A percentile compares a stretch with the other conserved stretches of the same genome.
Conservation (phyloP, 2,888 invertebrate genomes). For the Drosophila robusta region DNA sequence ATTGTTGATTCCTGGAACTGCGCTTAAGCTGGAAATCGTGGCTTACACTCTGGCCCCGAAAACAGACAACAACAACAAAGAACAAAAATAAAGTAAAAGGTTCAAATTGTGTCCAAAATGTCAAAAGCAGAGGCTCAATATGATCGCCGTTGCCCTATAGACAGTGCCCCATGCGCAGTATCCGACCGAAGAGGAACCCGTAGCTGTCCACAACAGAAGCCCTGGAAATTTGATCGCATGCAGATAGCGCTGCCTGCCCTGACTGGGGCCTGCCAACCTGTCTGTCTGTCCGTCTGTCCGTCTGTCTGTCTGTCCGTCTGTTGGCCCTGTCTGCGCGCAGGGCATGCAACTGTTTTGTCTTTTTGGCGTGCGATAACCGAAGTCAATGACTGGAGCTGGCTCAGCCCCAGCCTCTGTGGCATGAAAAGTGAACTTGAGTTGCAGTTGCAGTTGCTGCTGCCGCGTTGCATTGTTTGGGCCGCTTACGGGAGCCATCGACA, state of each 20-base stretch:
- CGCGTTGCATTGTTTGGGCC: slow-evolving; percentile 63
- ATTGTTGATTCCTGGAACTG: slow-evolving; percentile 64
- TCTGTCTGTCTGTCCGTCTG: slow-evolving; percentile 8
- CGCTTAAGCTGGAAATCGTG: slow-evolving; percentile 70
- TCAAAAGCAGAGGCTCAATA: slow-evolving; percentile 79
- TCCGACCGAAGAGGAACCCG: not conserved
- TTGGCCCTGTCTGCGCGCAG: slow-evolving; percentile 31
- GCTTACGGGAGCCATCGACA: slow-evolving; percentile 66
- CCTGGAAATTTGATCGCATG: slow-evolving; percentile 80
- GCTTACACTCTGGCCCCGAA: slow-evolving; percentile 41
- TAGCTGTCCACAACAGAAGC: slow-evolving; percentile 66
- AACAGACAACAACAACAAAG: slow-evolving; percentile 9
- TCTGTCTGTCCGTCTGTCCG: slow-evolving; percentile 21
- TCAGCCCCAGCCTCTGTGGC: slow-evolving; percentile 27
- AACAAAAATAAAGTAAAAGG: slow-evolving; percentile 68
- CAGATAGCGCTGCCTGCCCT: slow-evolving; percentile 67
- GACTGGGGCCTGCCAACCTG: slow-evolving; percentile 53
- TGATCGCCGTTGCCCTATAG: slow-evolving; percentile 57
- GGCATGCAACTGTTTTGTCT: slow-evolving; percentile 81
- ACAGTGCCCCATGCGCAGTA: slow-evolving; percentile 1
- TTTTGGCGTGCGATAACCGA: slow-evolving; percentile 80
- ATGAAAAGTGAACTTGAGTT: slow-evolving; percentile 81
- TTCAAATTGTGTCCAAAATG: slow-evolving; percentile 81
- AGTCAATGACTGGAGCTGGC: slow-evolving; percentile 76
- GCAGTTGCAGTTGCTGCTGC: slow-evolving; percentile 39